These are phyloP conservation scores for Xestia xanthographa DNA, from an alignment of 2,888 invertebrate genomes.

Conservation along the genomic window DNA sequence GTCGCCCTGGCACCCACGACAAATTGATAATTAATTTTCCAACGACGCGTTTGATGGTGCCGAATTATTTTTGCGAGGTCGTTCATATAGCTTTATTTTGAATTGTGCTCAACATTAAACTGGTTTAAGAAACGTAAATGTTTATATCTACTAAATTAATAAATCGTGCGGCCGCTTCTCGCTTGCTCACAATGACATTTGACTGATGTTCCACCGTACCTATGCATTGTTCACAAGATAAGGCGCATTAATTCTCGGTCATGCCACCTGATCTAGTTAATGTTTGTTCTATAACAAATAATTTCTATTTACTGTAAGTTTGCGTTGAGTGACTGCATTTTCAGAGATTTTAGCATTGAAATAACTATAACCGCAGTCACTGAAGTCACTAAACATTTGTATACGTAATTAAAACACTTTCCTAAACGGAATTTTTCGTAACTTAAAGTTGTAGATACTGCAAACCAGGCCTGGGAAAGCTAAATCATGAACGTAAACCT, in stretches of 20 bases:
- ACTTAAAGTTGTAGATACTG: constrained; percentile 4
- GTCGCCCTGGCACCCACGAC: constrained; percentile 90
- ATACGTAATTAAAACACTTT: neutral
- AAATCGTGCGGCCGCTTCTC: constrained; percentile 61
- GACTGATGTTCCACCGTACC: constrained; percentile 77
- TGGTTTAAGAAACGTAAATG: constrained; percentile 67
- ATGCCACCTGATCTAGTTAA: constrained; percentile 75
- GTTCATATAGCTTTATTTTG: constrained; percentile 72
- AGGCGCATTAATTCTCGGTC: constrained; percentile 83
- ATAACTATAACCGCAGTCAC: neutral
- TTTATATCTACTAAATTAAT: constrained; percentile 65
- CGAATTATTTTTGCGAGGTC: constrained; percentile 86
- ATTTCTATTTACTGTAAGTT: constrained; percentile 32
- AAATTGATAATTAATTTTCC: constrained; percentile 90
- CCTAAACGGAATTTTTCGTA: neutral
- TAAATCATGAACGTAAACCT: constrained; percentile 39
- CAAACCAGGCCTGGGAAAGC: constrained; percentile 25
- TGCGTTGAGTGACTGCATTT: neutral
- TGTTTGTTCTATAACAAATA: constrained; percentile 27
- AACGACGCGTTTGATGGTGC: constrained; percentile 86
- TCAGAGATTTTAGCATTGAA: neutral
- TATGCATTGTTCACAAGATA: constrained; percentile 84
- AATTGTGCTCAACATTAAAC: constrained; percentile 80
- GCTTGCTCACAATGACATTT: constrained; percentile 72
- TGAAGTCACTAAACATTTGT: neutral